Percentiles rank a stretch among this genome's conserved stretches.
Conservation (phyloP, 2,797 vertebrate genomes). For the Allobates femoralis region DNA sequence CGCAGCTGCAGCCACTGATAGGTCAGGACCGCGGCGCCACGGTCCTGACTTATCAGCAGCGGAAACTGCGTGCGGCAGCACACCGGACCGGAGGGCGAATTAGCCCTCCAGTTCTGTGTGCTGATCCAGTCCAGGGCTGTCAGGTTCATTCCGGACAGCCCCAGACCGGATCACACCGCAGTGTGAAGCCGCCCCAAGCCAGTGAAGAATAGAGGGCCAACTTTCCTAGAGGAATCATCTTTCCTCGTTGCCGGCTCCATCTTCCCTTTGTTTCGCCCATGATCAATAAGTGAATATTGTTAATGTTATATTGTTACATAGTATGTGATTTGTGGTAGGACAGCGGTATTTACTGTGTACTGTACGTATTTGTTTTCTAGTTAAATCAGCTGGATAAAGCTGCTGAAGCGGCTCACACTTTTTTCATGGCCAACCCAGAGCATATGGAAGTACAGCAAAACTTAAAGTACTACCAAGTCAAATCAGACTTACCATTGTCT, state of each 20-base stretch:
- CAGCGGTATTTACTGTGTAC: not conserved
- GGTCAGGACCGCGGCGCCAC: no score
- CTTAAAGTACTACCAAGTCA: slow-evolving; percentile 87
- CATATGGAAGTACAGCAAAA: slow-evolving; percentile 92
- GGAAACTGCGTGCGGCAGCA: no score
- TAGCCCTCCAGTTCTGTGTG: no score
- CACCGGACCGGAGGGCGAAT: no score
- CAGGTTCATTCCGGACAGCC: no score
- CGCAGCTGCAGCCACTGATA: no score
- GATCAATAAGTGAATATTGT: not conserved
- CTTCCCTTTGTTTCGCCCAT: not conserved
- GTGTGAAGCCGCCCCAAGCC: no score
- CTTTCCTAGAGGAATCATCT: not conserved
- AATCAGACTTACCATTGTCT: slow-evolving; percentile 78
- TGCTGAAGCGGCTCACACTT: slow-evolving; percentile 92
- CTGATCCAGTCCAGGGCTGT: no score
- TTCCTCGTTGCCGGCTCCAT: not conserved
- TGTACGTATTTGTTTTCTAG: slow-evolving; percentile 70
- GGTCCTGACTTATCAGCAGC: no score
- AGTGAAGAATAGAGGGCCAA: no score
- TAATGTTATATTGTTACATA: not conserved
- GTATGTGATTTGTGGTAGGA: not conserved
- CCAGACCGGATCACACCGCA: no score
- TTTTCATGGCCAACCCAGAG: slow-evolving; percentile 96
- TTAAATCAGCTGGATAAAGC: slow-evolving; percentile 89